phyloP scores from a whole-genome alignment of 2,113 vertebrate species.

The Proteles cristata region DNA sequence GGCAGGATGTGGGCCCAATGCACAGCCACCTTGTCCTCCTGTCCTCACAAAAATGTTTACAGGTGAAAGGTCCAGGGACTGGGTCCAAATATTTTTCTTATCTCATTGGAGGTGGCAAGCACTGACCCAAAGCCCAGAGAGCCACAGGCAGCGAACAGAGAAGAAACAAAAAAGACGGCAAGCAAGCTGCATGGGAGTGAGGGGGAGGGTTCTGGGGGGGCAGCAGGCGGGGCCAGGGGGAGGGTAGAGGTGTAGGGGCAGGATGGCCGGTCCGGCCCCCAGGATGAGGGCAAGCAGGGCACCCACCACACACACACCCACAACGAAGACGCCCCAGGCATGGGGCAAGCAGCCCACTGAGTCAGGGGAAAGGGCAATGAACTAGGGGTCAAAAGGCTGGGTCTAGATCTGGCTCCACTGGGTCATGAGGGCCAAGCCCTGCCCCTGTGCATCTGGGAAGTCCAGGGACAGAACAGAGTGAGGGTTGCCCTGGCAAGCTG shows the following conservation, averaged over 20 bases:
- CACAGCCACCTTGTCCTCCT: not conserved
- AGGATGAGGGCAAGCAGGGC: not conserved
- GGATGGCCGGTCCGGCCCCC: not conserved
- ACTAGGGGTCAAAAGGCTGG: not conserved
- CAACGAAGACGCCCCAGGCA: not conserved
- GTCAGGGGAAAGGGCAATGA: not conserved
- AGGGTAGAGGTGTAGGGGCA: rapidly evolving
- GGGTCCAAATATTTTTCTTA: not conserved
- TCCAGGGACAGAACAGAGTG: not conserved
- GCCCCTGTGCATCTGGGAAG: not conserved
- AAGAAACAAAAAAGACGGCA: not conserved
- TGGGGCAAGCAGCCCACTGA: not conserved
- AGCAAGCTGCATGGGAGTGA: not conserved
- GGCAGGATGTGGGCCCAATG: not conserved
- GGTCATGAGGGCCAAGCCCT: not conserved
- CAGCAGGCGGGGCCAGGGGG: not conserved
- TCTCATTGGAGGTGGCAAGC: not conserved
- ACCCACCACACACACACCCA: too few species aligned
- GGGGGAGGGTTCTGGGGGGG: too few species aligned
- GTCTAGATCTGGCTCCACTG: not conserved
- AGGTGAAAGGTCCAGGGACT: not conserved
- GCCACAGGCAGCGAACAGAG: not conserved
- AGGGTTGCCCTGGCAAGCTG: not conserved
- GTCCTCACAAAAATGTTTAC: not conserved
- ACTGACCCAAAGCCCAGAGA: not conserved